phyloP scores from a whole-genome alignment of 2,888 invertebrate species.

The Sicus ferrugineus region DNA sequence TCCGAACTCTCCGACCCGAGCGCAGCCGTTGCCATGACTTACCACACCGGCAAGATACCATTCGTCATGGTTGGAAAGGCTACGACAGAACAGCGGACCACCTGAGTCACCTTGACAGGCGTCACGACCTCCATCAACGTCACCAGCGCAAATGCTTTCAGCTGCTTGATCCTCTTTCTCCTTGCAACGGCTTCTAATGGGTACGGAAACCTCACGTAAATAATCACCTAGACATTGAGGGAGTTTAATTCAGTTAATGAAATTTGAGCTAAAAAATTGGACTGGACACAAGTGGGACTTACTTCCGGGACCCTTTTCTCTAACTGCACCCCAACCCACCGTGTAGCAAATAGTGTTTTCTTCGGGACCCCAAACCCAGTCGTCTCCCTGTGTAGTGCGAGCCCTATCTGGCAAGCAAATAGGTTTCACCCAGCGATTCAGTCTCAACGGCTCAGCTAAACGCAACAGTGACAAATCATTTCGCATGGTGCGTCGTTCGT shows the following conservation, averaged over 20 bases:
- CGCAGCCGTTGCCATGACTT: slow-evolving; percentile 89
- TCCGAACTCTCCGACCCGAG: slow-evolving; percentile 79
- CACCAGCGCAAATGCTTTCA: slow-evolving; percentile 80
- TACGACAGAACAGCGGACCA: slow-evolving; percentile 82
- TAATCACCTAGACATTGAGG: slow-evolving; percentile 73
- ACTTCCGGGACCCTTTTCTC: slow-evolving; percentile 83
- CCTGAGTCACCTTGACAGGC: slow-evolving; percentile 82
- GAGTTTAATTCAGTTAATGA: too few relatives aligned
- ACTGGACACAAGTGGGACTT: too few relatives aligned
- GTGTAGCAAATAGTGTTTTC: slow-evolving; percentile 76
- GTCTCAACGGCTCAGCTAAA: slow-evolving; percentile 71
- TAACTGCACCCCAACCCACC: slow-evolving; percentile 84
- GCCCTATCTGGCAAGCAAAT: slow-evolving; percentile 75
- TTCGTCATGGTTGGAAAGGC: slow-evolving; percentile 71
- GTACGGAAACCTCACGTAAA: slow-evolving; percentile 80
- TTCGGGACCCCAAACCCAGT: slow-evolving; percentile 73
- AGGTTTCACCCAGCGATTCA: slow-evolving; percentile 83
- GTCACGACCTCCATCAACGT: slow-evolving; percentile 78
- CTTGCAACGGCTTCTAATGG: slow-evolving; percentile 74
- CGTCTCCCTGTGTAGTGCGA: slow-evolving; percentile 64
- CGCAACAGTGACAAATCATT: slow-evolving; percentile 80
- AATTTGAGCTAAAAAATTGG: too few relatives aligned
- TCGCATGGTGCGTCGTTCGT: slow-evolving; percentile 71
- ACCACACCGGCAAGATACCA: slow-evolving; percentile 87
- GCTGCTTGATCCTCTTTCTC: slow-evolving; percentile 72